Percentiles rank a stretch among this genome's conserved stretches.
Evolutionary conservation across 2,797 vertebrate species (phyloP).

Genomic region (Sebastes steindachneri): DNA sequence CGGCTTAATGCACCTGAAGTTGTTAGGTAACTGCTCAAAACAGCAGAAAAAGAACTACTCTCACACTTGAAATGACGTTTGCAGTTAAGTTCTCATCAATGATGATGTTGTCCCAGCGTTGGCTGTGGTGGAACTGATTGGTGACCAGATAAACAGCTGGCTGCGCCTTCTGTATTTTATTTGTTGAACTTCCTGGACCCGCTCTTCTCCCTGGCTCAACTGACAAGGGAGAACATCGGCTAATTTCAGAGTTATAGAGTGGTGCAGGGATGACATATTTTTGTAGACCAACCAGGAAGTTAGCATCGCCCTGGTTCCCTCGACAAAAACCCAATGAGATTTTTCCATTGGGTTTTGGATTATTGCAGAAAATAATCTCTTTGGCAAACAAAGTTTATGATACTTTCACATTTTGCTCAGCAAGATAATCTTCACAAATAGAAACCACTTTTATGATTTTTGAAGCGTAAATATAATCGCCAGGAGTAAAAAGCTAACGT

Average conservation of each 20-base stretch:
- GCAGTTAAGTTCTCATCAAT: neutral
- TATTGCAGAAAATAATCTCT: too few relatives aligned
- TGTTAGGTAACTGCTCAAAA: neutral
- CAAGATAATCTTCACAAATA: too few relatives aligned
- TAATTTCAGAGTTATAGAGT: too few relatives aligned
- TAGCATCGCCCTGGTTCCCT: too few relatives aligned
- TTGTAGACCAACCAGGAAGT: too few relatives aligned
- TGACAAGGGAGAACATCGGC: neutral
- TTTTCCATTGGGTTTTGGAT: too few relatives aligned
- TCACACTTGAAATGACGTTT: neutral
- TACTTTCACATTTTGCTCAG: too few relatives aligned
- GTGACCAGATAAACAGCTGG: neutral
- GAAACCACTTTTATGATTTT: too few relatives aligned
- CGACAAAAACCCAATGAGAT: too few relatives aligned
- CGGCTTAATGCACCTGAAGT: neutral
- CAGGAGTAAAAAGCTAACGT: accelerated
- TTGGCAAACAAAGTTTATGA: too few relatives aligned
- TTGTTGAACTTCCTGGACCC: neutral
- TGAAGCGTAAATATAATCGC: too few relatives aligned
- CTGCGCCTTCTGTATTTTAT: neutral
- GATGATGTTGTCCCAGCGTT: neutral
- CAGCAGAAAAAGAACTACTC: neutral
- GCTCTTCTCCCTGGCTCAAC: neutral
- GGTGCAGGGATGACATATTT: too few relatives aligned
- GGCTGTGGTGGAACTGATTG: neutral